phyloP scores from a whole-genome alignment of 2,797 vertebrate species.

The Chrosomus eos region DNA sequence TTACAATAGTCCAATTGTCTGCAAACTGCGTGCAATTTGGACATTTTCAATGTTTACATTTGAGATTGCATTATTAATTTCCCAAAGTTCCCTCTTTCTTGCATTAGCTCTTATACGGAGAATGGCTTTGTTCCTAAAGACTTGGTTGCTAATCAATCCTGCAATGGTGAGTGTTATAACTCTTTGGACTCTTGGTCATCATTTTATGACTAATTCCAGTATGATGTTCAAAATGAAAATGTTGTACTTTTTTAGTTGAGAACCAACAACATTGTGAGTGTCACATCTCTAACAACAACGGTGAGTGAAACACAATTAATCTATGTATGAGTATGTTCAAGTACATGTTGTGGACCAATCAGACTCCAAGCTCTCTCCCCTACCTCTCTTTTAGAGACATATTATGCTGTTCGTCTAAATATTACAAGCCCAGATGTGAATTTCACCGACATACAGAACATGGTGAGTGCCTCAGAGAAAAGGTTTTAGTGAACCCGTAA shows the following conservation, averaged over 20 bases:
- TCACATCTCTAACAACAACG: constrained; percentile 47
- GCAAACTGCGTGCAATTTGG: background rate
- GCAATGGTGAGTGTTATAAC: constrained; percentile 63
- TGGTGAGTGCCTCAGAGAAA: constrained; percentile 61
- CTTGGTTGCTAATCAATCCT: constrained; percentile 1
- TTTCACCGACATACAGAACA: background rate
- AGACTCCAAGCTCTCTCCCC: background rate
- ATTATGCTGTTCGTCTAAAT: constrained; percentile 65
- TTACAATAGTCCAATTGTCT: background rate
- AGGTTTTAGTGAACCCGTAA: background rate
- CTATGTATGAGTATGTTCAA: background rate
- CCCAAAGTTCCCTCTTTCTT: background rate
- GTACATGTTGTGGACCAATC: background rate
- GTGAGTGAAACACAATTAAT: constrained; percentile 57
- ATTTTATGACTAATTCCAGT: background rate
- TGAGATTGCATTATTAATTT: background rate
- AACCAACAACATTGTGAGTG: constrained; percentile 64
- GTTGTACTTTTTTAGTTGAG: constrained; percentile 51
- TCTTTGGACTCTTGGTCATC: background rate
- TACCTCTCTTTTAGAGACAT: constrained; percentile 61
- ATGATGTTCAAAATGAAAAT: background rate
- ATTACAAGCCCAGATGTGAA: constrained; percentile 44
- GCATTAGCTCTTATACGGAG: constrained; percentile 59
- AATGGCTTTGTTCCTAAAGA: background rate
- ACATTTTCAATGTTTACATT: background rate